Percentiles rank a stretch among this genome's conserved stretches.
Evolutionary conservation across 2,113 vertebrate species (phyloP).

Genomic region (Hassar affinis): DNA sequence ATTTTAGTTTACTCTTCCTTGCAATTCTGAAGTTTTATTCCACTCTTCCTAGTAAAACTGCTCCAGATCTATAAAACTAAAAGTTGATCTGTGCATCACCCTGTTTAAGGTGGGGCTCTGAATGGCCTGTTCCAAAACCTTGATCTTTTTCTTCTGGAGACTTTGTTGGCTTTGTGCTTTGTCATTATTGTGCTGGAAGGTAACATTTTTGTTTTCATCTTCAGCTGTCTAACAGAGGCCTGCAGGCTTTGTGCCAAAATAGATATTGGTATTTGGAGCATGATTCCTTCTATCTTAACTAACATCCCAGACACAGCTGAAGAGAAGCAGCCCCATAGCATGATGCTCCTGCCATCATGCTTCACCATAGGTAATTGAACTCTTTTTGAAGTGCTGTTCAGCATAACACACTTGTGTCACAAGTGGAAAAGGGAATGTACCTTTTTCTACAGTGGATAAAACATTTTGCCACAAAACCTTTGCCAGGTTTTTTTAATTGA

Average conservation of each 20-base stretch:
- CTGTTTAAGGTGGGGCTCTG: background rate
- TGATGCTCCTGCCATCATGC: background rate
- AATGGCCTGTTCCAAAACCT: background rate
- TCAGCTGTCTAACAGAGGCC: background rate
- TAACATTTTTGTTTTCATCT: too few species aligned
- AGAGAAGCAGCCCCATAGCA: background rate
- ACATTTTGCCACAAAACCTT: too few species aligned
- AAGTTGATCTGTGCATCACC: background rate
- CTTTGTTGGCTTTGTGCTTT: background rate
- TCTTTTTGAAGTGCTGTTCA: background rate
- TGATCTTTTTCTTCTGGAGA: background rate
- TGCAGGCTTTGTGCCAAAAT: background rate
- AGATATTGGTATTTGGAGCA: background rate
- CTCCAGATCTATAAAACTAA: conserved; percentile 61
- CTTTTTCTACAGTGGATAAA: too few species aligned
- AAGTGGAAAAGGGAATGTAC: background rate
- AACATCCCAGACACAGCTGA: background rate
- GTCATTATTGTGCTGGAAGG: background rate
- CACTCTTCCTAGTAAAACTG: conserved; percentile 31
- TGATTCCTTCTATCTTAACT: background rate
- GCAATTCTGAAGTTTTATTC: too few species aligned
- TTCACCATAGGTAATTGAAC: background rate
- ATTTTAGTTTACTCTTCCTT: too few species aligned
- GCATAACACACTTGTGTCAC: background rate
- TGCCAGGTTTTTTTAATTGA: too few species aligned